A percentile compares a stretch with the other conserved stretches of the same genome.
Evolutionary conservation across 2,888 invertebrate species (phyloP).

Genomic region (Leptopilina myrica): DNA sequence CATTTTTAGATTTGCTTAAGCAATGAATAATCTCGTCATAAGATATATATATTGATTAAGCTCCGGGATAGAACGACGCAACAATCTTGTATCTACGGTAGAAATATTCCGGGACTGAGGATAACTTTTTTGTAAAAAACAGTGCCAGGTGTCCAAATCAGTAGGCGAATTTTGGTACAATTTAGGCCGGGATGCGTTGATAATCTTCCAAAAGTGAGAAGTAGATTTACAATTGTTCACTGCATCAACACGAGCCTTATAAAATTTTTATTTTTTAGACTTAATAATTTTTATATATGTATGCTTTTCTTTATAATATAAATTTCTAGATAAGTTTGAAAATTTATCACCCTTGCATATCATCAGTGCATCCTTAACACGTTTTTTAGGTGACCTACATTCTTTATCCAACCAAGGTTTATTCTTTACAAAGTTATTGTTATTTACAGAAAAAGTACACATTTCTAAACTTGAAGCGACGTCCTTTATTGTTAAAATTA

Average conservation of each 20-base stretch:
- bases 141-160: neutral
- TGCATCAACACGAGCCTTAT: neutral
- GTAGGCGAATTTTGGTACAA: no score
- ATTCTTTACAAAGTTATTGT: neutral
- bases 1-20: no score
- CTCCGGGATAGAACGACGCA: no score
- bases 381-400: neutral
- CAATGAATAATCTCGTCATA: no score
- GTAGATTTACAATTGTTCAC: neutral
- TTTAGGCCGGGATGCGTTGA: neutral
- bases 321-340: neutral
- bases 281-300: neutral
- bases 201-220: conserved; percentile 7
- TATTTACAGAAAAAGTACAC: neutral
- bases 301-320: neutral
- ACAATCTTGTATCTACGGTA: no score
- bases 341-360: neutral
- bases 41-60: no score
- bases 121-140: no score
- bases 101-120: no score
- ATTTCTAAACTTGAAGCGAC: conserved; percentile 1
- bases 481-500: neutral
- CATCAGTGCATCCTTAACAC: neutral
- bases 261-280: no score
- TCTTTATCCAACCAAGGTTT: neutral